These are phyloP conservation scores for Lydus trimaculatus DNA, from an alignment of 2,888 invertebrate genomes.

Conservation along the genomic window DNA sequence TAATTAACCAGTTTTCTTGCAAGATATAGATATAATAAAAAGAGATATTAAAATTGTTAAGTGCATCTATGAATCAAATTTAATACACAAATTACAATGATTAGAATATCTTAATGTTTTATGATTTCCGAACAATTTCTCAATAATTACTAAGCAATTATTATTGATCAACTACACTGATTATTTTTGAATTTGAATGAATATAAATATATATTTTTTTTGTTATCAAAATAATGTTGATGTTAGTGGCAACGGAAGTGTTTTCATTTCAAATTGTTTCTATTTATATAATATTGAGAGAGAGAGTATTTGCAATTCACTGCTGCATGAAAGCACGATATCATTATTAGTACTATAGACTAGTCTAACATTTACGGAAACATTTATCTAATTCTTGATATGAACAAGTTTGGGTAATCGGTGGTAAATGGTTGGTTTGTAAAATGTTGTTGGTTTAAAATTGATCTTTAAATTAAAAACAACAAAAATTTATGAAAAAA, in stretches of 20 bases:
- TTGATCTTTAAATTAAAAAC: too few relatives aligned
- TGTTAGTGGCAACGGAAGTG: background rate
- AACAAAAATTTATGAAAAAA: too few relatives aligned
- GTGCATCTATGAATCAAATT: background rate
- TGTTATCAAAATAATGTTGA: background rate
- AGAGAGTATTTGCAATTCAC: slow-evolving; percentile 34
- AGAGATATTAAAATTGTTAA: background rate
- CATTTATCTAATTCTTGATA: slow-evolving; percentile 1
- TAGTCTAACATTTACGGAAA: background rate
- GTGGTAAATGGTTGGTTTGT: background rate
- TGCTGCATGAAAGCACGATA: slow-evolving; percentile 41
- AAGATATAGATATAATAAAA: background rate
- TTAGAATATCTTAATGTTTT: background rate
- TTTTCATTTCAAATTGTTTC: background rate
- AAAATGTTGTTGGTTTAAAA: too few relatives aligned
- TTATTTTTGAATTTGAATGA: background rate
- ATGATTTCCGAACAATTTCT: background rate
- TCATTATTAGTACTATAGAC: slow-evolving; percentile 25
- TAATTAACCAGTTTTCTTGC: background rate
- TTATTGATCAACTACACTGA: background rate
- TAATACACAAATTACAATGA: background rate
- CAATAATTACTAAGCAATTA: background rate
- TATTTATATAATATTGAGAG: background rate
- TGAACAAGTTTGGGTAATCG: background rate
- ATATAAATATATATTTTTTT: background rate